These are phyloP conservation scores for Drosophila ohnishii DNA, from an alignment of 1,140 invertebrate genomes.

Conservation along the genomic window DNA sequence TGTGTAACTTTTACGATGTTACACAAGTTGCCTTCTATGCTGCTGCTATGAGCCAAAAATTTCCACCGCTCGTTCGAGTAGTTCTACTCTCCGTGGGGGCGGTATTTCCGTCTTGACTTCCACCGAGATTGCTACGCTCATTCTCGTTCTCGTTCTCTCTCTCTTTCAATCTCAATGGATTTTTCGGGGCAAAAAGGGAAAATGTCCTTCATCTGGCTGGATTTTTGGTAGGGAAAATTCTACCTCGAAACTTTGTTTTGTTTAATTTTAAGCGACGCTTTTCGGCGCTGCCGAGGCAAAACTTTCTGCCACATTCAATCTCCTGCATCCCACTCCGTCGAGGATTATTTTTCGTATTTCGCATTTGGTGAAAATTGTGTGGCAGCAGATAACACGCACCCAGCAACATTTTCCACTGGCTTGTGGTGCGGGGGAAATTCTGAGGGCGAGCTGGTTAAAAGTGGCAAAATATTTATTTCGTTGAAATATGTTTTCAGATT, in stretches of 20 bases:
- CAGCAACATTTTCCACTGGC: background rate
- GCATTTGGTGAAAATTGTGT: conserved; percentile 61
- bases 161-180: conserved; percentile 10
- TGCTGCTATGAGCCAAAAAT: conserved; percentile 17
- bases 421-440: background rate
- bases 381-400: conserved; percentile 53
- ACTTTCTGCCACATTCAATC: conserved; percentile 42
- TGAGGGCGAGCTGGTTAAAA: conserved; percentile 24
- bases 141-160: background rate
- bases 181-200: conserved; percentile 20
- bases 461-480: conserved; percentile 57
- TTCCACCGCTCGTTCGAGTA: conserved; percentile 46
- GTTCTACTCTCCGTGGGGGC: conserved; percentile 39
- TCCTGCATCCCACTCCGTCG: conserved; percentile 3
- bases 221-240: conserved; percentile 29
- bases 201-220: conserved; percentile 43
- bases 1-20: conserved; percentile 53
- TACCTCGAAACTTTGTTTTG: conserved; percentile 55
- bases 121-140: conserved; percentile 37
- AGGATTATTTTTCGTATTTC: conserved; percentile 55
- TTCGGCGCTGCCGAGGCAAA: conserved; percentile 36
- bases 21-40: conserved; percentile 42
- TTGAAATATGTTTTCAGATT: conserved; percentile 46
- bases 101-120: conserved; percentile 54
- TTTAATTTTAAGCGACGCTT: conserved; percentile 65